phyloP scores from a whole-genome alignment of 2,888 invertebrate genomes.

The Cryptocephalus moraei region DNA sequence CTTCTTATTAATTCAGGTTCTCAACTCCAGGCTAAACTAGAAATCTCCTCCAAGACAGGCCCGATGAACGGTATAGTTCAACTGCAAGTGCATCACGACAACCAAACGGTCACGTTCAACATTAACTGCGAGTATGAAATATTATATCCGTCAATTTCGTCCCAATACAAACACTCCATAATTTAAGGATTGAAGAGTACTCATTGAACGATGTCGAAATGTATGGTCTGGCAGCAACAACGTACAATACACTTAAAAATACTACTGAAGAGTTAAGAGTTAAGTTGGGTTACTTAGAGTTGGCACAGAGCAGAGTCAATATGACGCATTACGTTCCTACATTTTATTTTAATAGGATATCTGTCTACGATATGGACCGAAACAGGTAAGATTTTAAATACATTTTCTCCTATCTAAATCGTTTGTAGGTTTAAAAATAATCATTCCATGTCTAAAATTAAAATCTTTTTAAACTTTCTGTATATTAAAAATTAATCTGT shows the following conservation, averaged over 20 bases:
- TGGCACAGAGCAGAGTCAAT: slow-evolving; percentile 24
- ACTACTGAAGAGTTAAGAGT: slow-evolving; percentile 26
- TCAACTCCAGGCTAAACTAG: slow-evolving; percentile 41
- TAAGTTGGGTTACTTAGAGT: slow-evolving; percentile 27
- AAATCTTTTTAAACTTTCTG: too few species aligned
- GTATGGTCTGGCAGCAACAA: slow-evolving; percentile 35
- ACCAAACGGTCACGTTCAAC: slow-evolving; percentile 36
- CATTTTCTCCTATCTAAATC: too few species aligned
- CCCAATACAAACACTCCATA: too few species aligned
- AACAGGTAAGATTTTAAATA: slow-evolving; percentile 34
- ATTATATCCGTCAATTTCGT: not conserved
- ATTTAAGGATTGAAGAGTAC: too few species aligned
- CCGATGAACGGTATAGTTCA: slow-evolving; percentile 39
- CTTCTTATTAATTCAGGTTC: slow-evolving; percentile 33
- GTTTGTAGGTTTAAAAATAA: too few species aligned
- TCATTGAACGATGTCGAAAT: slow-evolving; percentile 9
- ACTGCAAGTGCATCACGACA: slow-evolving; percentile 35
- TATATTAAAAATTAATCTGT: too few species aligned
- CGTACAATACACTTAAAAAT: slow-evolving; percentile 26
- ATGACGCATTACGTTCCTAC: slow-evolving; percentile 13
- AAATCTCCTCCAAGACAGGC: slow-evolving; percentile 37
- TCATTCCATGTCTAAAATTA: not conserved
- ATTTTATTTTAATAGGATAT: slow-evolving; percentile 29
- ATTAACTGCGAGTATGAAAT: slow-evolving; percentile 42
- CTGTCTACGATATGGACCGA: slow-evolving; percentile 33